Base-by-base conservation (phyloP, 2,888 invertebrate species). In the Megamerina dolium region DNA sequence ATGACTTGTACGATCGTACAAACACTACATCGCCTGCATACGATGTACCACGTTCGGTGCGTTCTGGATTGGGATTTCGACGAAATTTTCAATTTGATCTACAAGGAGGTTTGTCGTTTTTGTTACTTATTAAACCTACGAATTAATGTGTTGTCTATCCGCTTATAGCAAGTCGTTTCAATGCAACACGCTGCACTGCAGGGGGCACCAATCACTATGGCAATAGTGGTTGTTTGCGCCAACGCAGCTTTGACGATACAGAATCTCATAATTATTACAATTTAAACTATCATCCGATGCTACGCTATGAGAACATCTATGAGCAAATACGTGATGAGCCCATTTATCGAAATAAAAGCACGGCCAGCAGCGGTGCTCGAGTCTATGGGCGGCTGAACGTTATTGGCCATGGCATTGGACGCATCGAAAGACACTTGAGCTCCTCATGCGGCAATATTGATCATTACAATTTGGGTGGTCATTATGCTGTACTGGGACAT, bases 401-500 rank as follows among this genome's bases (percentile, higher is more conserved):
- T 3, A 70, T 79, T 37, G 77, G 77, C 0, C 72, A 73, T 51
- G 75, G 76, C 12, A 74, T 75, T 32, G 78, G 78, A 14, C 70
- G 80, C 49, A 79, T 79, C 50, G 79, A 76, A 54, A 68, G 79
- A 6, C 78, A 78, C 55, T 70, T 81, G 45, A 80, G 80, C 41
- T 81, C 81, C 0, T 81, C 81, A n/a, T 81, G 81, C 60, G 79
- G 81, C 43, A 79, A 79, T 60, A 75, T 77, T 43, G 74, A 74
- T 56, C 73, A 74, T 49, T 73, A 72, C 34, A 73, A 73, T 54
- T 54, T 72, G 9, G 72, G 72, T 4, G 71, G 72, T 0, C 72
- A 72, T 38, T 72, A 72, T 43, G 72, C 72, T 0, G 71, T 72
- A 6, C 50, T 72, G 33, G 72, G 72, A 0, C 72, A 70, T 48